Evolutionary conservation across 2,888 invertebrate genomes (phyloP), one percentile per base, ranked within the genome.

Genomic region (Apotomis capreana): DNA sequence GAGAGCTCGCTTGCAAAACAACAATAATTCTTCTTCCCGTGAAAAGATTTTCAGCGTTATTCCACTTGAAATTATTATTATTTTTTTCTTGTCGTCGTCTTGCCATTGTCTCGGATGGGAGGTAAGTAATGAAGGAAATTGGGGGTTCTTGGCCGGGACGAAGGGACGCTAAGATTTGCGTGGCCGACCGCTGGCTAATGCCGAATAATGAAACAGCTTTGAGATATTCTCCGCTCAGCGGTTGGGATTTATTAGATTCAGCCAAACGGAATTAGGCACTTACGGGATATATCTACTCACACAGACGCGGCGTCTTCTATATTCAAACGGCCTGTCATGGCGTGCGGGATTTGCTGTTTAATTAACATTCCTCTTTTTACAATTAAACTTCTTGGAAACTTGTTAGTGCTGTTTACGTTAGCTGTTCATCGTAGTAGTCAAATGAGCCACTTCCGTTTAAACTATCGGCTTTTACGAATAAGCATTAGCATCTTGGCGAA

Each of bases 21-120:
- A 93, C 93, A 93, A 93, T 93, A 92, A 91, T 92, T 93, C 91
- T 81, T 83, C 81, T 91, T 91, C 87, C 89, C 87, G 86, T 93
- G 92, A 93, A 93, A 93, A 92, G 93, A 92, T 92, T 92, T 92
- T 91, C 92, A 92, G 92, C 91, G 90, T 91, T 92, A 91, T 91
- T 92, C 93, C 92, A 93, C 93, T 93, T 93, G 92, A 93, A 91
- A 92, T 93, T 93, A 92, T 92, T 92, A 91, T 92, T 85, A 81
- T 88, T 90, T 91, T 89, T 91, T 92, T 91, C 90, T 88, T 89
- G 89, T 89, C 89, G 86, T 90, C 89, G 88, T 93, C 92, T 91
- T 92, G 87, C 92, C 85, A 93, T 94, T 93, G 94, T 93, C 93
- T 92, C 91, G 89, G 87, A 84, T 83, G 88, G 87, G 88, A 92